A percentile compares a stretch with the other conserved stretches of the same genome.
These are phyloP conservation scores for Cathartes aura DNA, from an alignment of 2,113 vertebrate genomes.

Conservation along the genomic window DNA sequence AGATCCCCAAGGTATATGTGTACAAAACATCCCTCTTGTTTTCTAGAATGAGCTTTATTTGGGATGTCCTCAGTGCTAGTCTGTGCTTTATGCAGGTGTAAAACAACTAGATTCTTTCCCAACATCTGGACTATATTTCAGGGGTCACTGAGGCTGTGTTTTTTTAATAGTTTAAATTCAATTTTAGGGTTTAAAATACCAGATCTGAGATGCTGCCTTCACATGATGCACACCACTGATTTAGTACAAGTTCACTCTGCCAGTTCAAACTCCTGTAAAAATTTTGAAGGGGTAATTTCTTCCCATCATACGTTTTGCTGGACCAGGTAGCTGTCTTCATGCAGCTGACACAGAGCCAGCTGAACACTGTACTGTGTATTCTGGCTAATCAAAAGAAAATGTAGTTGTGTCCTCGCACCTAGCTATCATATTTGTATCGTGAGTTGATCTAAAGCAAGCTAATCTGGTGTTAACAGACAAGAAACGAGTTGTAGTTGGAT, in stretches of 20 bases:
- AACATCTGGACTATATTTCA: not conserved
- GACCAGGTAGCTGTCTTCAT: not conserved
- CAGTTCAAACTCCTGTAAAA: not conserved
- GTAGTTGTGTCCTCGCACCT: not conserved
- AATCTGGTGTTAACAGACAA: not conserved
- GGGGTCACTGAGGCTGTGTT: fast-evolving
- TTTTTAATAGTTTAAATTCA: not conserved
- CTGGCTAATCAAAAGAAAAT: not conserved
- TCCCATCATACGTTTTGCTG: not conserved
- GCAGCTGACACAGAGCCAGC: not conserved
- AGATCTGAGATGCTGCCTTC: not conserved
- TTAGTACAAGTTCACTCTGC: not conserved
- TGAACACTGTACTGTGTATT: not conserved
- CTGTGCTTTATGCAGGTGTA: not conserved
- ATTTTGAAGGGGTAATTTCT: not conserved
- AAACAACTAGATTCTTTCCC: not conserved
- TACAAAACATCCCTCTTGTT: not conserved
- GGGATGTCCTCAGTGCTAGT: not conserved
- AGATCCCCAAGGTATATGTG: not conserved
- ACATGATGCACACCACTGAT: not conserved
- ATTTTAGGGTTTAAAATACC: not conserved
- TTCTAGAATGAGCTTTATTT: not conserved
- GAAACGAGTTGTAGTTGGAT: not conserved
- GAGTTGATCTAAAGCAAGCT: not conserved
- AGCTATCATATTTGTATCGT: fast-evolving